Evolutionary conservation across 2,797 vertebrate species (phyloP), one percentile per base, ranked within the genome.

Genomic region (Aulostomus chinensis): DNA sequence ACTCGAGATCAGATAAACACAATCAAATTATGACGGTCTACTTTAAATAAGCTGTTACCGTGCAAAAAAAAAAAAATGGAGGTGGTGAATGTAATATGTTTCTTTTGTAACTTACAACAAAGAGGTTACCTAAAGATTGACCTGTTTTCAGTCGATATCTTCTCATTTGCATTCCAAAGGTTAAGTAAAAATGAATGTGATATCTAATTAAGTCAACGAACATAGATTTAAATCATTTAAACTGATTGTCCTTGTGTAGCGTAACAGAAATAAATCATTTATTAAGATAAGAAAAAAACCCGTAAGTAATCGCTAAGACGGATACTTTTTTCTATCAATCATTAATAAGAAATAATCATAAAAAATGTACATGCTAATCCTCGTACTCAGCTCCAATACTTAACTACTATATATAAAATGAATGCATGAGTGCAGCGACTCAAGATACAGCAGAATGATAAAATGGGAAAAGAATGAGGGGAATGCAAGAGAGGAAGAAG

Each of bases 391-490:
- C 36, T 14, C 28, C 39, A 49, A 37, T 31, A 43, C 38, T 35
- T 14, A 9, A 7, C 13, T 22, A 10, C 14, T 64, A 72, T 80
- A 68, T 55, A 69, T 10, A 81, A 81, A 72, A 28, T 52, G 59
- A 70, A 83, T 65, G 39, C 57, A 41, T 13, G 63, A 71, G 41
- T 48, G 70, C 52, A 39, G 57, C 10, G 46, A 68, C 57, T 68
- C 63, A 50, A 64, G 35, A 38, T 58, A 77, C 46, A 35, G 26
- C 15, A 35, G 48, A 34, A 58, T 21, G 58, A 73, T 56, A 58
- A 72, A 68, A 68, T 1, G 13, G 50, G 29, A 32, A 73, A 70
- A 55, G 68, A 72, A 73, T 52, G 69, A 68, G 59, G 64, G 45
- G 57, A 73, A 66, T 41, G 24, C 30, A 21, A 9, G 40, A 63